Percentiles rank a stretch among this genome's conserved stretches.
phyloP scores from a whole-genome alignment of 35 echinoderm and acorn worm genomes.

The Lytechinus pictus region DNA sequence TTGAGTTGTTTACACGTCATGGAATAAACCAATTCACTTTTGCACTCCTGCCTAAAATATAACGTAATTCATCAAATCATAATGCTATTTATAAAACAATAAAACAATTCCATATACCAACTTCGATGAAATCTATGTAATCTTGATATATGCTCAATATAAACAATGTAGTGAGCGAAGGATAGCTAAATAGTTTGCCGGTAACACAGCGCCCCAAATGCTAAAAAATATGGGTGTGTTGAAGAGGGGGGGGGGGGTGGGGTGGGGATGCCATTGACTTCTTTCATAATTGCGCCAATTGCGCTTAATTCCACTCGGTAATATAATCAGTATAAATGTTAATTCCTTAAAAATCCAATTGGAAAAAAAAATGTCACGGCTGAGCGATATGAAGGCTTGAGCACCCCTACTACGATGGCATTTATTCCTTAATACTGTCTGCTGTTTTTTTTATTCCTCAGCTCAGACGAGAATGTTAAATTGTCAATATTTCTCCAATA shows the following conservation, averaged over 20 bases:
- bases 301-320: neutral
- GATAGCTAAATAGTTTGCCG: too few relatives aligned
- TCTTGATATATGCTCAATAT: too few relatives aligned
- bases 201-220: too few relatives aligned
- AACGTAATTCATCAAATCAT: too few relatives aligned
- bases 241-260: too few relatives aligned
- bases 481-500: neutral
- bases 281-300: neutral
- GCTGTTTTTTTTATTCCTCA: neutral
- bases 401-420: neutral
- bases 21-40: neutral
- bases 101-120: too few relatives aligned
- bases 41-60: too few relatives aligned
- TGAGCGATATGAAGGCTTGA: neutral
- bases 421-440: neutral
- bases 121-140: too few relatives aligned
- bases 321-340: neutral
- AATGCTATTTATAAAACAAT: too few relatives aligned
- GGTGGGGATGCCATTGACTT: neutral
- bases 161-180: too few relatives aligned
- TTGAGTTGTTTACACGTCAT: neutral
- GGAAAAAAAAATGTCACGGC: neutral
- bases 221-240: neutral
- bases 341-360: neutral
- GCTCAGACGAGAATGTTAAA: neutral